These are phyloP conservation scores for Eonycteris spelaea DNA, from an alignment of 2,113 vertebrate species.

Conservation along the genomic window DNA sequence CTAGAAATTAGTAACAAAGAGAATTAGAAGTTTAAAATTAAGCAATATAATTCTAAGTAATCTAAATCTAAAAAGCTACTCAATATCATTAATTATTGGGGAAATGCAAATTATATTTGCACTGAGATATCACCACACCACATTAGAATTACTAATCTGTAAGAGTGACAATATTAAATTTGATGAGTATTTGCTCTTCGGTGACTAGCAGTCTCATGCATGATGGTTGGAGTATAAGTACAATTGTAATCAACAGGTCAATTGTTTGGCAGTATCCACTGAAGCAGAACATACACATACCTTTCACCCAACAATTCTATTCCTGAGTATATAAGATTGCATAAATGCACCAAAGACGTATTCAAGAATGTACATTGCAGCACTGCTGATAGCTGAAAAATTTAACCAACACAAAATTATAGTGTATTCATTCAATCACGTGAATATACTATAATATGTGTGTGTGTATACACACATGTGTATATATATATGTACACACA, in stretches of 20 bases:
- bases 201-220: background rate
- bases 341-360: background rate
- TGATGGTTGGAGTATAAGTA: background rate
- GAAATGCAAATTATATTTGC: background rate
- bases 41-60: background rate
- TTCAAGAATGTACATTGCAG: background rate
- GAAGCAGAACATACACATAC: background rate
- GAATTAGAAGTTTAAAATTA: background rate
- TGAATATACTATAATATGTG: no score
- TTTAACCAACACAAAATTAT: background rate
- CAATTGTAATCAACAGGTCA: background rate
- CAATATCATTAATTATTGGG: background rate
- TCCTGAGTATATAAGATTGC: background rate
- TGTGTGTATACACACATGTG: no score
- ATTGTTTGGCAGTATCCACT: background rate
- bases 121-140: background rate
- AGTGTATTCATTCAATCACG: background rate
- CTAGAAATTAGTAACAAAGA: background rate
- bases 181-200: background rate
- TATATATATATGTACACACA: no score
- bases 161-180: background rate
- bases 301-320: background rate
- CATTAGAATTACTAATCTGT: background rate
- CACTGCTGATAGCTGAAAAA: background rate
- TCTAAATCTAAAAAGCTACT: background rate